Percentiles rank a stretch among this genome's conserved stretches.
Evolutionary conservation across 2,797 vertebrate species (phyloP).

Genomic region (Fistularia tabacaria): DNA sequence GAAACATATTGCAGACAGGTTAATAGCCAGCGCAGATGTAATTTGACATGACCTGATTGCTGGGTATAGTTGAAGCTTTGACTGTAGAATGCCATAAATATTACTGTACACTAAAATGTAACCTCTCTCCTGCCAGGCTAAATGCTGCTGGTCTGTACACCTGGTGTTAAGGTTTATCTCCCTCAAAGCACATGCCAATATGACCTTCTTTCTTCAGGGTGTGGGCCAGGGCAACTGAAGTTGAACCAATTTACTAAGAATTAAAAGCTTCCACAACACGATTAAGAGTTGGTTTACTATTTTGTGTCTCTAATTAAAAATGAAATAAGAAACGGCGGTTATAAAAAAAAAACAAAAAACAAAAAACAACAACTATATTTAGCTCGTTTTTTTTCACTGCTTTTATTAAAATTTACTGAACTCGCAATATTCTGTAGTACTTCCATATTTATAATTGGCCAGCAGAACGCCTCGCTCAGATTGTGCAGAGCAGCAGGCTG

Average conservation of each 20-base stretch:
- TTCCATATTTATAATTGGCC: background rate
- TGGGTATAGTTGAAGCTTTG: background rate
- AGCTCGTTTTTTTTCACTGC: too few species aligned
- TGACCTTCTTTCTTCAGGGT: conserved; percentile 2
- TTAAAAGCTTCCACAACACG: background rate
- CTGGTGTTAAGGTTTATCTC: conserved; percentile 28
- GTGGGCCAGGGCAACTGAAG: background rate
- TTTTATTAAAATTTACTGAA: too few species aligned
- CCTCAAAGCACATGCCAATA: conserved; percentile 17
- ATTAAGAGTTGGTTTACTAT: too few species aligned
- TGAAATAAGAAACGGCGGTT: too few species aligned
- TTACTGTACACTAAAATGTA: conserved; percentile 9
- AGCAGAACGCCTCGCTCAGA: too few species aligned
- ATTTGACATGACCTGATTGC: background rate
- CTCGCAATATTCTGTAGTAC: too few species aligned
- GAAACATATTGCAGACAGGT: too few species aligned
- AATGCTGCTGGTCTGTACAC: conserved; percentile 19
- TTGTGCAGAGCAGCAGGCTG: conserved; percentile 31
- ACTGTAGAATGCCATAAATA: conserved; percentile 17
- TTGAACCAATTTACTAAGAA: background rate
- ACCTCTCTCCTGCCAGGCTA: conserved; percentile 3
- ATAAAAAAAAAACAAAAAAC: too few species aligned
- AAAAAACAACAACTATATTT: too few species aligned
- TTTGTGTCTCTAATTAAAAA: too few species aligned
- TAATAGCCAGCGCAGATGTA: background rate